These are phyloP conservation scores for Drosophila nigromelanica DNA, from an alignment of 1,140 invertebrate genomes.

Conservation along the genomic window DNA sequence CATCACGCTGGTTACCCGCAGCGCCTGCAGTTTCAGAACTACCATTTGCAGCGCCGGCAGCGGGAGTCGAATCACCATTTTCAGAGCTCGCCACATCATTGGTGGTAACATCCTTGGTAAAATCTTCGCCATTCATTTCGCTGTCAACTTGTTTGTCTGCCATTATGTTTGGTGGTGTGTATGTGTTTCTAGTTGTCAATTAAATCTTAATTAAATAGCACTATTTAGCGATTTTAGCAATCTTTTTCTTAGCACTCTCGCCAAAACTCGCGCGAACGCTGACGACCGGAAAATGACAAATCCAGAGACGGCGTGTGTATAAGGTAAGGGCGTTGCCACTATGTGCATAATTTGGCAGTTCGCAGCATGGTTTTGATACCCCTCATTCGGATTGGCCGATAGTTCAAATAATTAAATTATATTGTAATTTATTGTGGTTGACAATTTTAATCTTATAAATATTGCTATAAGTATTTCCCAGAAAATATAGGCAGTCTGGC, in stretches of 20 bases:
- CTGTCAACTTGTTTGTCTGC: conserved; percentile 76
- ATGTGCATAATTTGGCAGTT: not conserved
- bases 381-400: too few species aligned
- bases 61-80: conserved; percentile 86
- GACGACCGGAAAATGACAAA: conserved; percentile 81
- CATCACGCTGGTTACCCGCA: conserved; percentile 87
- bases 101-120: conserved; percentile 87
- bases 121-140: conserved; percentile 86
- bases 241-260: conserved; percentile 67
- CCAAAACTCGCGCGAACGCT: conserved; percentile 71
- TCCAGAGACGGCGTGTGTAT: conserved; percentile 63
- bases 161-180: conserved; percentile 64
- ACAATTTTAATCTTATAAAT: not conserved
- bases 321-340: conserved; percentile 57
- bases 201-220: conserved; percentile 52
- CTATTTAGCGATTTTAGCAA: conserved; percentile 47
- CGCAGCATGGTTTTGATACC: not conserved
- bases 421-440: not conserved
- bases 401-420: not conserved
- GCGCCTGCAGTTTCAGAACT: conserved; percentile 87
- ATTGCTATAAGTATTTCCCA: not conserved
- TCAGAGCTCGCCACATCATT: conserved; percentile 86
- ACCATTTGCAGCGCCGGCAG: conserved; percentile 86
- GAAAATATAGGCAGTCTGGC: conserved; percentile 1
- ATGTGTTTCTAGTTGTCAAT: conserved; percentile 52